Evolutionary conservation across 1,140 invertebrate species (phyloP).

Genomic region (Anastrepha obliqua): DNA sequence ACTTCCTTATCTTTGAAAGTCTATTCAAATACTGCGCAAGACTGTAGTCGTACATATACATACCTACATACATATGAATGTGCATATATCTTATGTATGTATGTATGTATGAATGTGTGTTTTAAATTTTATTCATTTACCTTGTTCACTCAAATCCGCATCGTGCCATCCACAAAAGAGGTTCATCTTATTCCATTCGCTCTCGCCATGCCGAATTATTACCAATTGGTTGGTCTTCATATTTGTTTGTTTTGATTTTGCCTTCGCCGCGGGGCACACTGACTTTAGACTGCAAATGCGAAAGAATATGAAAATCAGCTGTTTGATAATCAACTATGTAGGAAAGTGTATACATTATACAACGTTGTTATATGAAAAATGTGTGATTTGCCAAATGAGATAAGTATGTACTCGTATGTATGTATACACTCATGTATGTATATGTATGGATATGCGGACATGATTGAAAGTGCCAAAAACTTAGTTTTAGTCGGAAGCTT

Average conservation of each 20-base stretch:
- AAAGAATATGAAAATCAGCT: not conserved
- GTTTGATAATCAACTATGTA: not conserved
- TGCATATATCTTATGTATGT: not conserved
- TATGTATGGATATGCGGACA: too few species aligned
- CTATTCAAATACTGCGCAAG: too few species aligned
- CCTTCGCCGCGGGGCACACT: conserved; percentile 8
- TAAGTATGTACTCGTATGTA: too few species aligned
- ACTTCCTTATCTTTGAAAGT: too few species aligned
- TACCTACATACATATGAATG: not conserved
- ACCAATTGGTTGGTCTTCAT: conserved; percentile 75
- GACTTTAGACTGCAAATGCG: not conserved
- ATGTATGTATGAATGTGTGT: not conserved
- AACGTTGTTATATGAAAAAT: too few species aligned
- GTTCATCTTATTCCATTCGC: conserved; percentile 84
- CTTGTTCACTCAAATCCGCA: conserved; percentile 77
- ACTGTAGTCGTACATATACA: too few species aligned
- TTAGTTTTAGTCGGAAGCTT: too few species aligned
- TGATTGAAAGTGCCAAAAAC: too few species aligned
- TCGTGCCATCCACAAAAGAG: conserved; percentile 85
- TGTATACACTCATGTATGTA: too few species aligned
- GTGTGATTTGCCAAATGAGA: too few species aligned
- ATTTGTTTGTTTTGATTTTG: conserved; percentile 19
- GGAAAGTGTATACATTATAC: too few species aligned
- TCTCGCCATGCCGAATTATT: conserved; percentile 84
- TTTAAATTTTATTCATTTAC: conserved; percentile 59